Percentiles rank a stretch among this genome's conserved stretches.
Conservation (phyloP, 2,797 vertebrate species). For the Brachymystax lenok region DNA sequence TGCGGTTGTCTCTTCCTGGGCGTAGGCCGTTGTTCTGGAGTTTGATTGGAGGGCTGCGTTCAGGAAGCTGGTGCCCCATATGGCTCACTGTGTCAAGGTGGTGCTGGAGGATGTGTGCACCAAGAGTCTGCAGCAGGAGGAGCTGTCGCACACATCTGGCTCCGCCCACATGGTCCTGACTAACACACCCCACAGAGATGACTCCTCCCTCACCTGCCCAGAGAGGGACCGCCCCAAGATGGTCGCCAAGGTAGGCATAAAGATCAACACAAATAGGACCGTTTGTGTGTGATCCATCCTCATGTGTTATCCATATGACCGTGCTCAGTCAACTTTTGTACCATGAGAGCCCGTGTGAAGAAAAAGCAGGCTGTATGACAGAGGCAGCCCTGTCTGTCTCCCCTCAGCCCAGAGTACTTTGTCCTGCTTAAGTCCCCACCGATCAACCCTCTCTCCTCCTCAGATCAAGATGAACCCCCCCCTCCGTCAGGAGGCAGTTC, state of each 20-base stretch:
- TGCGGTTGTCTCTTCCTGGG: conserved; percentile 46
- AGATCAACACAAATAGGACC: neutral
- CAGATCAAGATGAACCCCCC: neutral
- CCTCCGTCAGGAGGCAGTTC: no score
- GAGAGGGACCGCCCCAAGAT: conserved; percentile 84
- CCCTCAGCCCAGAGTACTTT: neutral
- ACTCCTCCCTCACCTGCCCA: conserved; percentile 60
- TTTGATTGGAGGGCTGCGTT: conserved; percentile 92
- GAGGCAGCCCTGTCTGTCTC: neutral
- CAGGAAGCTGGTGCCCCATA: conserved; percentile 79
- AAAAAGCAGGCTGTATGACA: neutral
- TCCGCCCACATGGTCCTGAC: conserved; percentile 60
- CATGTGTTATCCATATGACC: neutral
- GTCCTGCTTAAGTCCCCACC: neutral
- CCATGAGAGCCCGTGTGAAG: neutral
- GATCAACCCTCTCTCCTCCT: neutral
- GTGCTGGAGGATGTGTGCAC: conserved; percentile 83
- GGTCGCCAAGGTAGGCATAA: conserved; percentile 82
- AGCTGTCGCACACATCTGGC: conserved; percentile 71
- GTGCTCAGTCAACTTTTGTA: no score
- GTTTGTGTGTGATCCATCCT: neutral
- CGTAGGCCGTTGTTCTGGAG: conserved; percentile 76
- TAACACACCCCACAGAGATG: conserved; percentile 65
- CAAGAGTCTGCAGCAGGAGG: conserved; percentile 84
- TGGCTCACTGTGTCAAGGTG: conserved; percentile 84